Conservation (phyloP, 2,888 invertebrate genomes). For the Metallyticus violacea region DNA sequence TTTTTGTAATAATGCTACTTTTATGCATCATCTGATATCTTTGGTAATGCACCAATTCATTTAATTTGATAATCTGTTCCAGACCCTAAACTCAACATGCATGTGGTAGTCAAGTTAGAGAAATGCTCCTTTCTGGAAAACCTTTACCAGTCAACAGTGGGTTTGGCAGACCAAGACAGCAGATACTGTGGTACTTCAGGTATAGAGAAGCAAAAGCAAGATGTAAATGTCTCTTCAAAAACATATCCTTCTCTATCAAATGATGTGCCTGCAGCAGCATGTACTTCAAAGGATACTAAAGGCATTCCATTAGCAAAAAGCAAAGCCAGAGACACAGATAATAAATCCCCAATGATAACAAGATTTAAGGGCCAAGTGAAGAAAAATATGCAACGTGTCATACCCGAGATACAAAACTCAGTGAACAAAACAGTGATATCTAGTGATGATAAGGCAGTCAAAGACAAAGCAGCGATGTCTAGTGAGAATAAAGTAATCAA, state of each 20-base stretch:
- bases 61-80: too few species aligned
- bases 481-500: too few species aligned
- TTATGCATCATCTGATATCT: too few species aligned
- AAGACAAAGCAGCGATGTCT: too few species aligned
- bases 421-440: background rate
- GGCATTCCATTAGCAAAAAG: background rate
- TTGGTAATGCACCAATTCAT: too few species aligned
- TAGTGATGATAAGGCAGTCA: too few species aligned
- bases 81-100: background rate
- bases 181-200: too few species aligned
- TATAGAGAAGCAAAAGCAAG: background rate
- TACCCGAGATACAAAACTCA: background rate
- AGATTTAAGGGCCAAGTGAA: background rate
- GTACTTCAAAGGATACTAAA: background rate
- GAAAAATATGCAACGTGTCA: background rate
- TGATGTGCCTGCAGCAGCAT: background rate
- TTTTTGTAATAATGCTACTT: too few species aligned
- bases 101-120: background rate
- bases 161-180: background rate
- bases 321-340: background rate
- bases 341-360: background rate
- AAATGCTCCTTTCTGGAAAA: too few species aligned
- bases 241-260: background rate
- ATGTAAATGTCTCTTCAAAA: background rate
- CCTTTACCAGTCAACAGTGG: background rate